These are phyloP conservation scores for Megalopta genalis DNA, from an alignment of 1,140 invertebrate genomes.

Conservation along the genomic window DNA sequence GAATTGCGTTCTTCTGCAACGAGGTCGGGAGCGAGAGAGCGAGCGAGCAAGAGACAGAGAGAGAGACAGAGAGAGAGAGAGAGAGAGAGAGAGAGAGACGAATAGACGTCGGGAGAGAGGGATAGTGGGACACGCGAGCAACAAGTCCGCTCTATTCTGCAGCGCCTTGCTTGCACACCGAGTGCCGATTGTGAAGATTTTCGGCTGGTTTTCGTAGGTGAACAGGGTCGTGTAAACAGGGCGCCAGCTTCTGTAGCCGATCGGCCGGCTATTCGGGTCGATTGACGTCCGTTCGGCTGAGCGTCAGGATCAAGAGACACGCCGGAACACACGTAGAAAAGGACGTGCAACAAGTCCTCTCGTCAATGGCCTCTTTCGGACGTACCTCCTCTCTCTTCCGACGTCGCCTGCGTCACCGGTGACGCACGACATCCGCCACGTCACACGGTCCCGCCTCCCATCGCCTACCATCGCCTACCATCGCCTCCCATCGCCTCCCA, in stretches of 20 bases:
- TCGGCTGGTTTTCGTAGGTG: not conserved
- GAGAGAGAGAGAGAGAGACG: too few species aligned
- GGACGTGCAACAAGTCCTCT: constrained; percentile 74
- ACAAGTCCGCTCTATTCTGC: not conserved
- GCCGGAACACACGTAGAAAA: constrained; percentile 59
- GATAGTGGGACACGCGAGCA: not conserved
- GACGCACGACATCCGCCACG: constrained; percentile 74
- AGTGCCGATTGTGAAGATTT: not conserved
- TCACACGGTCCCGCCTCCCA: constrained; percentile 68
- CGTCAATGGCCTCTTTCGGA: constrained; percentile 71
- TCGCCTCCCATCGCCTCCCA: not conserved
- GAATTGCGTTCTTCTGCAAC: too few species aligned
- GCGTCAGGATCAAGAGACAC: constrained; percentile 4
- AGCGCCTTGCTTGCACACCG: not conserved
- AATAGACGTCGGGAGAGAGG: not conserved
- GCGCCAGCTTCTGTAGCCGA: not conserved
- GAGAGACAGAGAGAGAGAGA: too few species aligned
- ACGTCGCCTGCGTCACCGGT: constrained; percentile 72
- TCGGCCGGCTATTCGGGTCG: too few species aligned
- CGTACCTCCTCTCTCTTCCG: constrained; percentile 64
- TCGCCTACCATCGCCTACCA: not conserved
- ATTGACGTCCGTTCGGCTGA: not conserved
- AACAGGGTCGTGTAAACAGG: constrained; percentile 5
- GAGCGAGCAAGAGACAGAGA: too few species aligned
- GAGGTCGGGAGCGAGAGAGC: too few species aligned